Conservation (phyloP, 1,140 invertebrate species). For the Hestina assimilis region DNA sequence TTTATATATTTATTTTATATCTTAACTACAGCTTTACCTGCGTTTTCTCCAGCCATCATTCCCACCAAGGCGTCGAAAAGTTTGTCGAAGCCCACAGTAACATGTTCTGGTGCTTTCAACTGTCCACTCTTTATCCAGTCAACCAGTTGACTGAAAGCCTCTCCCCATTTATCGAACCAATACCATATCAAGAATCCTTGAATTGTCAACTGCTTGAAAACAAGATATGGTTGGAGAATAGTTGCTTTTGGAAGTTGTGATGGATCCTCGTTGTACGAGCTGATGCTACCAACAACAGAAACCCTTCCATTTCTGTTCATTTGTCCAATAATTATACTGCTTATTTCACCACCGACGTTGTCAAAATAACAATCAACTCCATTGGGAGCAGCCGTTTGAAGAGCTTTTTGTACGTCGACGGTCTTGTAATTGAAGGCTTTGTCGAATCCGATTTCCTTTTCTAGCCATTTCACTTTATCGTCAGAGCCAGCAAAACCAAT, state of each 20-base stretch:
- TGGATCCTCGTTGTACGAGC: conserved; percentile 66
- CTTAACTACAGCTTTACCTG: conserved; percentile 81
- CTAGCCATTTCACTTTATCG: conserved; percentile 85
- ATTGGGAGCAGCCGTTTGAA: conserved; percentile 81
- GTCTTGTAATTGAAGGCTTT: conserved; percentile 86
- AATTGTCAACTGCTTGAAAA: conserved; percentile 71
- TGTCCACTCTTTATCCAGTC: conserved; percentile 78
- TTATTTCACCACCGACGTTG: conserved; percentile 83
- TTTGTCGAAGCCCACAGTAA: conserved; percentile 80
- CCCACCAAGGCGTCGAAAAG: conserved; percentile 80
- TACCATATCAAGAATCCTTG: conserved; percentile 69
- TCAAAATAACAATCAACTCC: conserved; percentile 82
- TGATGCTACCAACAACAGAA: conserved; percentile 81
- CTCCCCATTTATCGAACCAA: conserved; percentile 50
- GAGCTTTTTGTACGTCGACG: conserved; percentile 70
- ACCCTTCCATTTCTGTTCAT: conserved; percentile 81
- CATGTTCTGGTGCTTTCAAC: conserved; percentile 76
- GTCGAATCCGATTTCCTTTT: conserved; percentile 84
- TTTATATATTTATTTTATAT: conserved; percentile 36
- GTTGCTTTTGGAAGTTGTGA: conserved; percentile 47
- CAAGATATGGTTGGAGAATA: conserved; percentile 75
- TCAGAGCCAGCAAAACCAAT: conserved; percentile 87
- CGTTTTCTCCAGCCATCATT: conserved; percentile 79
- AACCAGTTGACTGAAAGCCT: conserved; percentile 67
- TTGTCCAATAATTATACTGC: conserved; percentile 78